Evolutionary conservation across 2,113 vertebrate genomes (phyloP), one percentile per base, ranked within the genome.

Genomic region (Clarias macrocephalus): DNA sequence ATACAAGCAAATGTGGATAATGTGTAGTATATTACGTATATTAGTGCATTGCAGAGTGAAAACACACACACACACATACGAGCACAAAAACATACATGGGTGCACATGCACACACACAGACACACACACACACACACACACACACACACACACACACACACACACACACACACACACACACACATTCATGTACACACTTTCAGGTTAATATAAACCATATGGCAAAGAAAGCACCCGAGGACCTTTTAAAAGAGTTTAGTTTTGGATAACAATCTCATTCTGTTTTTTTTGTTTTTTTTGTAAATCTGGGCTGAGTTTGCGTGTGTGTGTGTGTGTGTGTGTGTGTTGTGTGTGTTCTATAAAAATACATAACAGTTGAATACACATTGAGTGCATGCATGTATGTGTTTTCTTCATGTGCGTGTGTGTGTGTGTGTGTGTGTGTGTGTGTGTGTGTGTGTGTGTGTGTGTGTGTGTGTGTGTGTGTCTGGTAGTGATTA

Each of bases 201-300:
- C 81, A 84, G 56, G 87, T 89, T 89, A 88, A 91, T 81, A 68
- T 18, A 83, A 81, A 89, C 77, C 88, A 89, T 62, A 88, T 87
- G 87, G 16, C 30, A 33, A 52, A 88, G 30, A 37, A 88, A 82
- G 63, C 33, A 85, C 83, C 68, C 56, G 8, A 57, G 37, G 81
- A 37, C 37, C 56, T 57, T 86, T 16, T 79, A 84, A 83, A 75
- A 65, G 56, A 56, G 76, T 25, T 65, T 56, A 83, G 48, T 37
- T 75, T 83, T 62, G 89, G 85, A 88, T 87, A 89, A 84, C 87
- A 28, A 88, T 87, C 80, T 89, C 65, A 72, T 83, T 86, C 52
- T 70, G 21, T 23, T 87, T 86, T 73, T 57, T 73, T 48, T 9
- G n/a, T n/a, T 37, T 48, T 48, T 48, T 48, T 48, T 48, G 65